These are phyloP conservation scores for Drosophila gaucha DNA, from an alignment of 2,888 invertebrate species.

Conservation along the genomic window DNA sequence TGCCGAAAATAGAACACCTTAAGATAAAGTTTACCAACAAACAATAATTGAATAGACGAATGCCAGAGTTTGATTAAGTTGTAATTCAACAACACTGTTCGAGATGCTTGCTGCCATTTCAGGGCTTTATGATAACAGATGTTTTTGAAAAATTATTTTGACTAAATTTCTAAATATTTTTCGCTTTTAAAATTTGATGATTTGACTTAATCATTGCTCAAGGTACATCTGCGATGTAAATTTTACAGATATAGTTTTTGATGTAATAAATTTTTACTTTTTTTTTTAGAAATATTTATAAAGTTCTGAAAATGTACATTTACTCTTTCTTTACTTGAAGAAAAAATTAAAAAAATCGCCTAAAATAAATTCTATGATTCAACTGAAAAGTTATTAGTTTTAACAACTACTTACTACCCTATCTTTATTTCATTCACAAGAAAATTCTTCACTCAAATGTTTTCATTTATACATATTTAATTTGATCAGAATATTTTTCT, in stretches of 20 bases:
- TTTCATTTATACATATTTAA: not conserved
- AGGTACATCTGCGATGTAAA: too few species aligned
- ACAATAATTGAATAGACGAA: too few species aligned
- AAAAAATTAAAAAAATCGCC: too few species aligned
- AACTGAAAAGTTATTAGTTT: too few species aligned
- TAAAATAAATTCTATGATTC: too few species aligned
- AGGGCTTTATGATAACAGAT: not conserved
- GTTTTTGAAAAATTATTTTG: not conserved
- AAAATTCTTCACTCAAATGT: not conserved
- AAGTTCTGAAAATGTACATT: too few species aligned
- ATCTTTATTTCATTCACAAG: not conserved
- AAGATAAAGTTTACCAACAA: constrained; percentile 1
- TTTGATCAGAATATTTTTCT: not conserved
- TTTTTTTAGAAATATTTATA: too few species aligned
- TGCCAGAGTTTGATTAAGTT: not conserved
- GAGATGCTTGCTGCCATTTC: not conserved
- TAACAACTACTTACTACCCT: too few species aligned
- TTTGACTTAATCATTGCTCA: too few species aligned
- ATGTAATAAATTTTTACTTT: too few species aligned
- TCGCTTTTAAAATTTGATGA: not conserved
- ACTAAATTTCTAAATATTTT: not conserved
- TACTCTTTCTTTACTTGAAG: too few species aligned
- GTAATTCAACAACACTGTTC: not conserved
- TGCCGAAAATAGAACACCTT: constrained; percentile 26
- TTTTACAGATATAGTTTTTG: too few species aligned